Evolutionary conservation across 2,888 invertebrate genomes (phyloP).

Genomic region (Scaptomyza flava): DNA sequence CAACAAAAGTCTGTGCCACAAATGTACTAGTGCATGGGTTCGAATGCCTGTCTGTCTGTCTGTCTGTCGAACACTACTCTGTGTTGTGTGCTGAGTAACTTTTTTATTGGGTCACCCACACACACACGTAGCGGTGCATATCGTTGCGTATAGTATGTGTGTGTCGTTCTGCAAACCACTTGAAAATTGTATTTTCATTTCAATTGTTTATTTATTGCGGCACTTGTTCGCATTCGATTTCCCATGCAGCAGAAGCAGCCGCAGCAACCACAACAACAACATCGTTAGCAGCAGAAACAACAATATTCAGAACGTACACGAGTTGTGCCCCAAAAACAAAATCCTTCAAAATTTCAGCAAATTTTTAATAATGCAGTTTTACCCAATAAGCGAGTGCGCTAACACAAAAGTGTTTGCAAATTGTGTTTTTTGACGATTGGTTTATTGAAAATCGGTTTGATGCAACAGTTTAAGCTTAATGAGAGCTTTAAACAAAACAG

Average conservation of each 20-base stretch:
- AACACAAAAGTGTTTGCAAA: conserved; percentile 2
- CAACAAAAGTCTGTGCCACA: conserved; percentile 74
- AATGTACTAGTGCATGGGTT: conserved; percentile 46
- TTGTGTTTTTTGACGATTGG: background rate
- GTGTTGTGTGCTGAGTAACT: conserved; percentile 40
- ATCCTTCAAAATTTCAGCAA: conserved; percentile 36
- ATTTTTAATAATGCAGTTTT: conserved; percentile 44
- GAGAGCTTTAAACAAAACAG: background rate
- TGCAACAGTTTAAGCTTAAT: background rate
- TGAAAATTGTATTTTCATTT: conserved; percentile 81
- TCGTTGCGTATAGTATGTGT: conserved; percentile 26
- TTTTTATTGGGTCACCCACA: conserved; percentile 67
- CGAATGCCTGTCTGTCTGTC: conserved; percentile 34
- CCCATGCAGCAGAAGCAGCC: conserved; percentile 53
- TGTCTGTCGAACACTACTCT: conserved; percentile 36
- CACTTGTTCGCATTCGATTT: conserved; percentile 82
- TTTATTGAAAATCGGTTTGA: conserved; percentile 5
- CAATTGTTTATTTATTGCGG: conserved; percentile 80
- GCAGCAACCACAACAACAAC: conserved; percentile 25
- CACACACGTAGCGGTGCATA: conserved; percentile 18
- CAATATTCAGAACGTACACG: background rate
- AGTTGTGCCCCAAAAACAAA: conserved; percentile 12
- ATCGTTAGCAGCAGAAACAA: conserved; percentile 16
- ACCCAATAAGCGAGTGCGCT: conserved; percentile 22
- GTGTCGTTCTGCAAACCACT: conserved; percentile 69